Base-by-base conservation (phyloP, 2,797 vertebrate species). In the Cuniculus paca region DNA sequence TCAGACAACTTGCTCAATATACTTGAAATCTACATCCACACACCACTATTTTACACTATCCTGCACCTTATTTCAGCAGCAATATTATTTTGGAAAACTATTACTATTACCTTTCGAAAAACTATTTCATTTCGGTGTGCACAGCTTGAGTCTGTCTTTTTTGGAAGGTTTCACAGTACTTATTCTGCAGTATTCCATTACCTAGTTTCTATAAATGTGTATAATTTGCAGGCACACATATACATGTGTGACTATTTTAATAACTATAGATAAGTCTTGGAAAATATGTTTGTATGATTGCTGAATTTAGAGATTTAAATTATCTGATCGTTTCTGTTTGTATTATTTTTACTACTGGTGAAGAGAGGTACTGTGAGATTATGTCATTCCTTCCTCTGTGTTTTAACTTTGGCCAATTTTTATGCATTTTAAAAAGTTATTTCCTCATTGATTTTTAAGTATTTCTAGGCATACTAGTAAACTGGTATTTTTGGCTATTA, bases 331-430 rank as follows among this genome's bases (percentile, higher is more conserved):
- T 74, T 88, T 95, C 6, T 19, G 52, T 85, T 42, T 88, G 6
- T 14, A 89, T 85, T 87, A 90, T 31, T 52, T 54, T 87, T n/a
- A 81, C n/a, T 50, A 34, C 70, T 87, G 77, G 2, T 92, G 50
- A 91, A 81, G 13, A 9, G 61, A 17, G n/a, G 65, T 3, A 87
- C 17, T 26, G 6, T 65, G 45, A 24, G 26, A 86, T 70, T 78
- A 83, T 50, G 45, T 12, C 14, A 79, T 92, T 92, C 79, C 11
- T 83, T 75, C 26, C 12, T 83, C 12, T 68, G 24, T 65, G 3
- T 79, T 95, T 96, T 79, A 68, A 61, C 26, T 91, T 81, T 95
- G n/a, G 20, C 3, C 13, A 54, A 20, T 58, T 94, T 70, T 70
- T 58, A 17, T 48, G 48, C 50, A 63, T 92, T 86, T 70, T 34